These are phyloP conservation scores for Cheilosia impressa DNA, from an alignment of 2,888 invertebrate genomes.

Conservation along the genomic window DNA sequence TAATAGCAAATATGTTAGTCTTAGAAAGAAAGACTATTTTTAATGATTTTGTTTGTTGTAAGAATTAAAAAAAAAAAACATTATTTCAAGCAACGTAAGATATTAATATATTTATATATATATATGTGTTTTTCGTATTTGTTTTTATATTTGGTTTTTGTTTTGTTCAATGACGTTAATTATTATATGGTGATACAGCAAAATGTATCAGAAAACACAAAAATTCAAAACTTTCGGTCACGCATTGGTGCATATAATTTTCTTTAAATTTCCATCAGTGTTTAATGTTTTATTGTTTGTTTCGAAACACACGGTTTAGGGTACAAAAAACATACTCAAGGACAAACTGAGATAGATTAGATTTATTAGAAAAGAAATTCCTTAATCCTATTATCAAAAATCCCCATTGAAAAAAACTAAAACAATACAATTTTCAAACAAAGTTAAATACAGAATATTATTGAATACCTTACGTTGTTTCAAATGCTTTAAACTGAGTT, in stretches of 20 bases:
- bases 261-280: conserved; percentile 40
- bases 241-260: conserved; percentile 68
- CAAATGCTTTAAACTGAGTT: conserved; percentile 66
- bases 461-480: conserved; percentile 74
- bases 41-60: conserved; percentile 71
- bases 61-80: conserved; percentile 43
- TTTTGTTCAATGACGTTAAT: conserved; percentile 55
- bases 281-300: conserved; percentile 49
- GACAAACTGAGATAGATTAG: conserved; percentile 32
- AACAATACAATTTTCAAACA: conserved; percentile 29
- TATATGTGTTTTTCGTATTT: conserved; percentile 61
- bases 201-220: conserved; percentile 18
- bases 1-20: conserved; percentile 64
- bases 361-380: conserved; percentile 29
- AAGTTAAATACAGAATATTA: conserved; percentile 50
- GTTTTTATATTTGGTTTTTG: conserved; percentile 59
- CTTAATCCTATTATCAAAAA: conserved; percentile 50
- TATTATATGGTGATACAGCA: conserved; percentile 49
- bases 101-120: conserved; percentile 68
- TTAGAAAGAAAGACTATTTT: conserved; percentile 48
- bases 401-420: conserved; percentile 32
- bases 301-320: conserved; percentile 40
- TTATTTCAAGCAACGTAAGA: conserved; percentile 75
- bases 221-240: conserved; percentile 68
- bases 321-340: conserved; percentile 32